Conservation (phyloP, 2,113 vertebrate genomes). For the Uropsilus gracilis region DNA sequence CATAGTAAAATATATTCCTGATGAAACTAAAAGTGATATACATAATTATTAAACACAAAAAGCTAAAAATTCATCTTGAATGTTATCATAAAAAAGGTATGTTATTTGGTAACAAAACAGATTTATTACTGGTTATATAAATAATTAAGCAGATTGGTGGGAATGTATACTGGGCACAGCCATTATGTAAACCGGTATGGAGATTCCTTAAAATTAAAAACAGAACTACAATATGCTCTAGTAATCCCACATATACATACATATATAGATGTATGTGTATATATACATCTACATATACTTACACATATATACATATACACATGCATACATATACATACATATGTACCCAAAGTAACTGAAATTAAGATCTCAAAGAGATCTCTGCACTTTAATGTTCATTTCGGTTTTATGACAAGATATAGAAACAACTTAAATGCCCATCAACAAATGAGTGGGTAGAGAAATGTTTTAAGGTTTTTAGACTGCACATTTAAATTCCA, state of each 20-base stretch:
- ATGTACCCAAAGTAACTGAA: not conserved
- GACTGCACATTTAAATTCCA: not conserved
- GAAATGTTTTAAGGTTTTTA: not conserved
- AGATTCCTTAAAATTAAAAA: not conserved
- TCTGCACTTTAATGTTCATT: not conserved
- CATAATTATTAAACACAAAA: slow-evolving; percentile 32
- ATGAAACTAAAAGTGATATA: slow-evolving; percentile 48
- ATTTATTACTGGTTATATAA: slow-evolving; percentile 8
- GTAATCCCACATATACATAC: not conserved
- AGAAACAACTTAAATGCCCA: not conserved
- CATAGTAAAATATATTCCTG: slow-evolving; percentile 30
- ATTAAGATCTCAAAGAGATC: not conserved
- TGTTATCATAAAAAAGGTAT: not conserved
- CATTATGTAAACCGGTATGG: not conserved
- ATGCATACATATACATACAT: not conserved
- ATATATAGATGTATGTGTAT: too few species aligned
- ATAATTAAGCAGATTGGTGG: not conserved
- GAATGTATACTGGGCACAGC: not conserved
- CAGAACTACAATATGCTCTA: not conserved
- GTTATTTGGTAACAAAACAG: not conserved
- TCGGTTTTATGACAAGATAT: not conserved
- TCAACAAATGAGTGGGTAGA: not conserved
- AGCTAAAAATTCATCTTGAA: slow-evolving; percentile 15
- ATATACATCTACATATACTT: not conserved
- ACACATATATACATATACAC: not conserved